Base-by-base conservation (phyloP, 1,140 invertebrate species). In the Papilio polyxenes region DNA sequence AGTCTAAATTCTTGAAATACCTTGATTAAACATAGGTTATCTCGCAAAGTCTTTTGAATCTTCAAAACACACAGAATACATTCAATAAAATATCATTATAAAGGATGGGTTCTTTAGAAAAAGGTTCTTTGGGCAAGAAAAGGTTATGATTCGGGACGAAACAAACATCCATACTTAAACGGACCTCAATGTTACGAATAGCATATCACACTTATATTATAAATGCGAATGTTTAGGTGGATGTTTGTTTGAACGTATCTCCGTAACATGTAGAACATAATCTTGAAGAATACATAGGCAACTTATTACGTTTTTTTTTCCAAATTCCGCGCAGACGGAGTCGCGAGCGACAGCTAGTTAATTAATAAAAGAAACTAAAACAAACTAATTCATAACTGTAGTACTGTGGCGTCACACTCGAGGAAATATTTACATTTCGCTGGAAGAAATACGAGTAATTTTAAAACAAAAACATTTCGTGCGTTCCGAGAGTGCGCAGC, bases 371-470 rank as follows among this genome's bases (percentile, higher is more conserved):
- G 23, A 65, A 65, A 65, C 10, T 65, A 5, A 65, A 65, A 65
- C 62, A 31, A 65, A 31, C 10, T 31, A 65, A 65, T 31, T 65
- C 62, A 65, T 31, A 65, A 65, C 40, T 75, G 7, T 44, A 48
- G 72, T 75, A 44, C 40, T 44, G 4, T 75, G 44, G 44, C 72
- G 72, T 75, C 72, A 75, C n/a, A 51, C 44, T 75, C 8, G 15
- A 48, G 44, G n/a, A 75, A 75, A 75, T 75, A 23, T 75, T 75
- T 75, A 75, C 48, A 75, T 75, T 75, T 51, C 75, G 48, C 75
- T 75, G n/a, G 9, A 75, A 49, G 75, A 75, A 75, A 75, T 75
- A 75, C 75, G 75, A 75, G 75, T 75, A 51, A 75, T 75, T 75
- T 65, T 75, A 75, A 75, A 75, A 75, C 75, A 75, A 75, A 75